Evolutionary conservation across 2,888 invertebrate species (phyloP), one percentile per base, ranked within the genome.

Genomic region (Drosophila koepferae): DNA sequence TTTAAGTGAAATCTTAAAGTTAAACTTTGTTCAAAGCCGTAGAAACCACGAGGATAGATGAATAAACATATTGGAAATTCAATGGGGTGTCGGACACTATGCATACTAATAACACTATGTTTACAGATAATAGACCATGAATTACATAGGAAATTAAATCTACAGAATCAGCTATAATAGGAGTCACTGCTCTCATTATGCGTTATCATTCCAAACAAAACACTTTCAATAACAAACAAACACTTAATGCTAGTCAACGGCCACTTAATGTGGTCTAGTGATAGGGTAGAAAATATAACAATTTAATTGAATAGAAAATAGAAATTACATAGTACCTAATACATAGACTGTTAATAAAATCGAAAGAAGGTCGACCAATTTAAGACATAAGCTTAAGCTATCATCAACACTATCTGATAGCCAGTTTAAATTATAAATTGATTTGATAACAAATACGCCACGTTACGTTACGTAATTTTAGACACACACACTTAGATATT

Each of bases 151-250:
- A 40, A 64, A 53, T 56, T 63, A 68, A 63, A 72, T 43, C 68
- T 82, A 86, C 23, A 69, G 65, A 71, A 60, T 48, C 66, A 59
- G 58, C 49, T 53, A 63, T 75, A 75, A 59, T 62, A 54, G 46
- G 38, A 55, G 68, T 49, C 8, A 41, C 54, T 63, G 58, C 53
- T 71, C 54, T 38, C 38, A 51, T 60, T 23, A 60, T 64, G 64
- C 46, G 31, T 46, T 53, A 63, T 67, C 40, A 63, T 71, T 77
- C 8, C 12, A 86, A 89, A 86, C 81, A 81, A 73, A 82, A 72
- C 76, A 80, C 68, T 67, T 77, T 68, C 55, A 71, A 85, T 87
- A 85, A 85, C 85, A 85, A 85, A 81, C 87, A 85, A 85, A 85
- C 89, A 85, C 89, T 89, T 89, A 85, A 38, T 48, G 55, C 90